These are phyloP conservation scores for Sarcophilus harrisii DNA, from an alignment of 2,797 vertebrate species.

Conservation along the genomic window DNA sequence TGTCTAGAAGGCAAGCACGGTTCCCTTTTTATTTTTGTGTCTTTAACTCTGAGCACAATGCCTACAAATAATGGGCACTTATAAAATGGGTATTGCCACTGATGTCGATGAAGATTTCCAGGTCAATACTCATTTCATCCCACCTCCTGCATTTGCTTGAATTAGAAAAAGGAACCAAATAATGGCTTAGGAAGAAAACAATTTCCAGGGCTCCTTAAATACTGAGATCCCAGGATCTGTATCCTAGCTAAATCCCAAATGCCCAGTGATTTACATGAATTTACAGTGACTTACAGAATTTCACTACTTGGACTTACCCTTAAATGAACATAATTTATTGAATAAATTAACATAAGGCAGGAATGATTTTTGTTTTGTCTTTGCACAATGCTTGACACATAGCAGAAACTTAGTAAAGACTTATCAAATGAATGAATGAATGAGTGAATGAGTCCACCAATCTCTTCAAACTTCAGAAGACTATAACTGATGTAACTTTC, in stretches of 20 bases:
- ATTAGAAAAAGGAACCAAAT: not conserved
- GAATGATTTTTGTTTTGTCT: not conserved
- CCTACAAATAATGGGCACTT: not conserved
- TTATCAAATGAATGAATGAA: not conserved
- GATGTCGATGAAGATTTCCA: not conserved
- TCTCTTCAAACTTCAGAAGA: not conserved
- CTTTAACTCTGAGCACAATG: not conserved
- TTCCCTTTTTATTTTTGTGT: not conserved
- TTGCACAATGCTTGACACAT: not conserved
- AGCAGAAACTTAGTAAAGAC: not conserved
- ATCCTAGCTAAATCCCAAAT: not conserved
- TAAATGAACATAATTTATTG: not conserved
- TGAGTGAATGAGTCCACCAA: not conserved
- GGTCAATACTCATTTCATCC: not conserved
- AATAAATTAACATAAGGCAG: not conserved
- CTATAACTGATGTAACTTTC: not conserved
- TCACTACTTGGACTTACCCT: not conserved
- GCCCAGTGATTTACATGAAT: not conserved
- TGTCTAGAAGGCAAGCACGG: not conserved
- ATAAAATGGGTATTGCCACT: not conserved
- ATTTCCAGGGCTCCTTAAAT: not conserved
- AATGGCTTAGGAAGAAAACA: no score
- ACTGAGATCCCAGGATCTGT: not conserved
- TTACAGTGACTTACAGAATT: not conserved
- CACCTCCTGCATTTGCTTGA: not conserved